Evolutionary conservation across 2,888 invertebrate species (phyloP), one percentile per base, ranked within the genome.

Genomic region (Drosophila macrospina): DNA sequence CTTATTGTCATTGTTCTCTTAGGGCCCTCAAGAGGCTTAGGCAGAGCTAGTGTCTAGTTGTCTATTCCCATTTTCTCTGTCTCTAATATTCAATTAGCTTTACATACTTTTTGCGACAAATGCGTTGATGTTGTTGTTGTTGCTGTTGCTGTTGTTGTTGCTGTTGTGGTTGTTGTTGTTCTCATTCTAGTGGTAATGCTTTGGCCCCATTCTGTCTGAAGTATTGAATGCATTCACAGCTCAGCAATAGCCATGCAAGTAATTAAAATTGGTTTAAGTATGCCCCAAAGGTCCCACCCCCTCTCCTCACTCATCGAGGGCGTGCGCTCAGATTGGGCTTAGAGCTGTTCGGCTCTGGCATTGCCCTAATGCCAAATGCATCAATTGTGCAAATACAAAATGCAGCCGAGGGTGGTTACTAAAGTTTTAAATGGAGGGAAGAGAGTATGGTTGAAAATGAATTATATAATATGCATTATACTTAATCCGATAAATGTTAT

Each of bases 201-300:
- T 15, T 26, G 26, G 26, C 16, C 39, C 16, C 20, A 24, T 55
- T 32, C 61, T 32, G 44, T 16, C 56, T 50, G 45, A 20, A 39
- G 44, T 50, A 44, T 55, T 56, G 61, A 72, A 63, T 51, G 69
- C 78, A 69, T 78, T 69, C 59, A 67, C 55, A 64, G 67, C 59
- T 65, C 55, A 64, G 67, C 73, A 78, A 63, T 80, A 75, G 62
- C 62, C 74, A 86, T 84, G 84, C 82, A 86, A 81, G 84, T 84
- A 84, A 84, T 86, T 84, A 84, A 86, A 86, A 86, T 74, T 71
- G 72, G 78, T 72, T 83, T 73, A 83, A 83, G 78, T 63, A 67
- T 67, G 50, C 26, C 67, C 78, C 62, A 60, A 60, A 48, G 61
- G 20, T n/a, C n/a, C n/a, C n/a, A n/a, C n/a, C n/a, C n/a, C n/a